Percentiles rank a stretch among this genome's conserved stretches.
These are phyloP conservation scores for Mormyrops boulengeri DNA, from an alignment of 2,797 vertebrate species.

Conservation along the genomic window DNA sequence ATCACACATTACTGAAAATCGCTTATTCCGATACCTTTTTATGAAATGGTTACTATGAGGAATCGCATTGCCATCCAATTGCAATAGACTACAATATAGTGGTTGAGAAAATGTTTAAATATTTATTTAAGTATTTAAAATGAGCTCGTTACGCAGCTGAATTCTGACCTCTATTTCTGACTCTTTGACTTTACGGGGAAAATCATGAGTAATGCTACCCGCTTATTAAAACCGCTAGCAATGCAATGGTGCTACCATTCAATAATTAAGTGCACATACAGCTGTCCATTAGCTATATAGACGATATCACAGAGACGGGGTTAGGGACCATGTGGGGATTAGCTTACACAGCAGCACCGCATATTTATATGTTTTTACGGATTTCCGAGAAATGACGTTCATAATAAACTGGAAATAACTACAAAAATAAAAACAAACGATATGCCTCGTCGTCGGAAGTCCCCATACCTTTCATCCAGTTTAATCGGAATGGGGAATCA, in stretches of 20 bases:
- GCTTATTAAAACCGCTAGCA: neutral
- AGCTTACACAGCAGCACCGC: neutral
- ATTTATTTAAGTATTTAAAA: neutral
- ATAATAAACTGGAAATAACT: neutral
- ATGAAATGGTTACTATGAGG: neutral
- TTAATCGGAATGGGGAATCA: constrained; percentile 8
- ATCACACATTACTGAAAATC: neutral
- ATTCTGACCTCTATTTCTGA: neutral
- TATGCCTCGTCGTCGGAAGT: neutral
- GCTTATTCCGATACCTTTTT: neutral
- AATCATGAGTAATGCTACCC: neutral
- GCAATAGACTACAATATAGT: neutral
- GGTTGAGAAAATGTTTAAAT: neutral
- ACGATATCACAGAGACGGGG: neutral
- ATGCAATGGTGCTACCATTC: neutral
- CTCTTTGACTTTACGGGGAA: neutral
- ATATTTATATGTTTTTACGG: constrained; percentile 46
- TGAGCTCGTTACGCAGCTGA: neutral
- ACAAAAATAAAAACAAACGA: neutral
- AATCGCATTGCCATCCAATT: neutral
- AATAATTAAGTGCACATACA: neutral
- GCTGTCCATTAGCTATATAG: neutral
- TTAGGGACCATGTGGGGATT: neutral
- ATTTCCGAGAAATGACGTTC: neutral
- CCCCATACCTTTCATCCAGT: constrained; percentile 19